Conservation (phyloP, 2,888 invertebrate genomes). For the Punctoribates punctum region DNA sequence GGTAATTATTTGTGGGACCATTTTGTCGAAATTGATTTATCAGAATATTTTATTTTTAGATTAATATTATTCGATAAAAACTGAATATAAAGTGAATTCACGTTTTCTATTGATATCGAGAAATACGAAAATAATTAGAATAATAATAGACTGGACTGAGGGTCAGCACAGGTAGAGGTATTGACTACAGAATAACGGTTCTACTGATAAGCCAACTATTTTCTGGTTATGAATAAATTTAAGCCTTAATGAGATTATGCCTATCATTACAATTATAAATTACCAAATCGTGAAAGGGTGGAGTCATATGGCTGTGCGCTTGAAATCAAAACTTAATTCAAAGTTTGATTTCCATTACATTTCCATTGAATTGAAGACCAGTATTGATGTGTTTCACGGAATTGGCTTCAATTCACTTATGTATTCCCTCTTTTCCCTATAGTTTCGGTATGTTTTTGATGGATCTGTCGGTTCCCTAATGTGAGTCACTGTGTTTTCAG, state of each 20-base stretch:
- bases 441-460: not conserved
- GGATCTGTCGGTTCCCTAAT: not conserved
- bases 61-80: not conserved
- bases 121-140: conserved; percentile 9
- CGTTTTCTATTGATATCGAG: not conserved
- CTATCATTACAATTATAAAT: conserved; percentile 8
- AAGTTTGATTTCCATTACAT: not conserved
- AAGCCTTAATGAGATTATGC: not conserved
- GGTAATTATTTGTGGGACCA: no score
- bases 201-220: no score
- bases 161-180: not conserved
- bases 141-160: not conserved
- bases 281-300: not conserved
- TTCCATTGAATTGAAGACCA: not conserved
- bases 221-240: not conserved
- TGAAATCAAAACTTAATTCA: not conserved
- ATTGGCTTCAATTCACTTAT: not conserved
- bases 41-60: not conserved
- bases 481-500: conserved; percentile 21
- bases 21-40: not conserved
- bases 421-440: not conserved
- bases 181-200: not conserved
- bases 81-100: not conserved
- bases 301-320: not conserved
- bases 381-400: not conserved